Evolutionary conservation across 2,797 vertebrate genomes (phyloP).

Genomic region (Ptychobarbus kaznakovi): DNA sequence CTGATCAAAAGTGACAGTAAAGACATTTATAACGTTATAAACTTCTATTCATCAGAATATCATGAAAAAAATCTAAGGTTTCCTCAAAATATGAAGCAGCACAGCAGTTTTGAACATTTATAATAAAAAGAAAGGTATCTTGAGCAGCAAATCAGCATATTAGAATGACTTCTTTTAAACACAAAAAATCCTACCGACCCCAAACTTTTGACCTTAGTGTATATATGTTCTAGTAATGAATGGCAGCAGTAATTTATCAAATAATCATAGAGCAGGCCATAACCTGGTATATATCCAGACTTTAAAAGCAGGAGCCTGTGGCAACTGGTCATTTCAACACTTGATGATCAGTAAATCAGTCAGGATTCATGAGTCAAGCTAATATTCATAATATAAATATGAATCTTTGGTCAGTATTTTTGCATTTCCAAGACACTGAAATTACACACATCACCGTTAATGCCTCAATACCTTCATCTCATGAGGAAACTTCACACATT

Average conservation of each 20-base stretch:
- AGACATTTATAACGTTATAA: neutral
- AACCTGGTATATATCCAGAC: neutral
- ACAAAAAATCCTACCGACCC: neutral
- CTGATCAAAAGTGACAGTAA: neutral
- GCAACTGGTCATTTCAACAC: neutral
- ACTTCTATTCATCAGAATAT: too few relatives aligned
- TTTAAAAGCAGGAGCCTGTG: neutral
- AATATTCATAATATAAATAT: neutral
- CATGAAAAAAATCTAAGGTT: too few relatives aligned
- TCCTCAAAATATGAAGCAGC: too few relatives aligned
- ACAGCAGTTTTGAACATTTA: too few relatives aligned
- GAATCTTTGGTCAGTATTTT: neutral
- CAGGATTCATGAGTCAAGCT: neutral
- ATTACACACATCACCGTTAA: neutral
- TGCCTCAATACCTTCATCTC: neutral
- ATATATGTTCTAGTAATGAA: neutral
- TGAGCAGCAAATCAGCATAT: neutral
- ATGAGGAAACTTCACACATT: neutral
- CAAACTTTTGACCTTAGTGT: neutral
- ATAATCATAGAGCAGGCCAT: neutral
- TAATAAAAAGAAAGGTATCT: neutral
- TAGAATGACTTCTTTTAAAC: neutral
- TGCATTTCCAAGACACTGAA: neutral
- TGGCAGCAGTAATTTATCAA: neutral
- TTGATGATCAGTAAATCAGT: neutral